phyloP scores from a whole-genome alignment of 2,113 vertebrate species.

The Entomyzon cyanotis region DNA sequence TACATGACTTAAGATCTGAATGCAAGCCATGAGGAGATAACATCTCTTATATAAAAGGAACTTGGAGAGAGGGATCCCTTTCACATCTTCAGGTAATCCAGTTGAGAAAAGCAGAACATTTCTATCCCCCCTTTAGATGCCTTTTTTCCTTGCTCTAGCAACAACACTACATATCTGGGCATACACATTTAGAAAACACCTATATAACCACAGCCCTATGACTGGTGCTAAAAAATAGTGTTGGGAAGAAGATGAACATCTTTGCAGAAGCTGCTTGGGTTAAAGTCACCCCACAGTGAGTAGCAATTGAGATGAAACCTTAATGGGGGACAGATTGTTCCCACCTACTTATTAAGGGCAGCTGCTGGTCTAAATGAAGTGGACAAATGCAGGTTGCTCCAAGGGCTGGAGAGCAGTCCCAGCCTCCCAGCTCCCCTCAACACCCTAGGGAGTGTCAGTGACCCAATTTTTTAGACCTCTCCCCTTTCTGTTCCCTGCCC shows the following conservation, averaged over 20 bases:
- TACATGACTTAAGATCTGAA: background rate
- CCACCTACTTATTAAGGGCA: background rate
- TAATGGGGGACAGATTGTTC: background rate
- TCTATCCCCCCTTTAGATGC: background rate
- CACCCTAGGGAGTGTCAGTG: rapidly evolving
- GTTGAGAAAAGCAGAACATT: background rate
- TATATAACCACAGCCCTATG: background rate
- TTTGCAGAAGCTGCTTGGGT: background rate
- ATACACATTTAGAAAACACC: background rate
- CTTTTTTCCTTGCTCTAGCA: background rate
- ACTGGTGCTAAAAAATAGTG: rapidly evolving
- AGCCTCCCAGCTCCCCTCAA: rapidly evolving
- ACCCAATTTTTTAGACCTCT: background rate
- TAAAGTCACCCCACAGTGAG: background rate
- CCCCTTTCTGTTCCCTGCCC: background rate
- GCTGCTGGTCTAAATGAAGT: background rate
- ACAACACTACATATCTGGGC: background rate
- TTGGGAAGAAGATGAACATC: background rate
- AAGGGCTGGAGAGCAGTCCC: background rate
- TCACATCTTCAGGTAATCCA: background rate
- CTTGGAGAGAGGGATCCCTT: background rate
- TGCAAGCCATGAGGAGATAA: background rate
- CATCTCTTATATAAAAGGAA: background rate
- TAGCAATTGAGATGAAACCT: background rate
- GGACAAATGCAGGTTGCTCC: background rate